Evolutionary conservation across 2,888 invertebrate genomes (phyloP).

Genomic region (Yponomeuta evonymella): DNA sequence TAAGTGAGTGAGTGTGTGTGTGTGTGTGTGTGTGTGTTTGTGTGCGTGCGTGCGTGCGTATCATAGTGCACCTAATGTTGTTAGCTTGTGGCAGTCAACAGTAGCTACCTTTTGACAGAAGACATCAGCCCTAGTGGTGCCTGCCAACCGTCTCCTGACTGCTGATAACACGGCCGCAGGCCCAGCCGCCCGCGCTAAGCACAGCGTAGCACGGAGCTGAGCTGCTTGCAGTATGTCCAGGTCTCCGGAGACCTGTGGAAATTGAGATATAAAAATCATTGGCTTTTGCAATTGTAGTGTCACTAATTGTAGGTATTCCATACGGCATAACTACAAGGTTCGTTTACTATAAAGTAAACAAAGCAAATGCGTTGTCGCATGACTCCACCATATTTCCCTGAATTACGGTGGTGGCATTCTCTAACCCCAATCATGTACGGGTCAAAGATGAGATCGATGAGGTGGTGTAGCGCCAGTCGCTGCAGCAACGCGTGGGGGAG

Average conservation of each 20-base stretch:
- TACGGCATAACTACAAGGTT: too few species aligned
- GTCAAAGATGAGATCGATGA: constrained; percentile 63
- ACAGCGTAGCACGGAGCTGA: constrained; percentile 68
- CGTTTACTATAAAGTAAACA: too few species aligned
- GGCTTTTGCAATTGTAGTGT: too few species aligned
- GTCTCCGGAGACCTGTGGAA: constrained; percentile 36
- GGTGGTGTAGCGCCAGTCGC: constrained; percentile 55
- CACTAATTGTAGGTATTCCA: too few species aligned
- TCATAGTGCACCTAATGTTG: neutral
- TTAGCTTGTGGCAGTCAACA: neutral
- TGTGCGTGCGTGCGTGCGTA: too few species aligned
- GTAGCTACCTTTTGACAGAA: constrained; percentile 63
- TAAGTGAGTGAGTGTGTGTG: too few species aligned
- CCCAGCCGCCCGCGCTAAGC: constrained; percentile 86
- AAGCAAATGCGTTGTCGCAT: too few species aligned
- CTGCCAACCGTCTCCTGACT: constrained; percentile 74
- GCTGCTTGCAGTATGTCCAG: constrained; percentile 47
- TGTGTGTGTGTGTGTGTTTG: too few species aligned
- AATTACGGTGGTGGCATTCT: neutral
- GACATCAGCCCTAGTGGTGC: constrained; percentile 72
- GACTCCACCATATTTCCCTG: too few species aligned
- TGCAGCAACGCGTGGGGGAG: constrained; percentile 65
- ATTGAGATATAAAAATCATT: neutral
- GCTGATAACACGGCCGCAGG: constrained; percentile 79
- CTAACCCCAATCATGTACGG: constrained; percentile 52